Evolutionary conservation across 2,113 vertebrate species (phyloP), one percentile per base, ranked within the genome.

Genomic region (Eptesicus fuscus): DNA sequence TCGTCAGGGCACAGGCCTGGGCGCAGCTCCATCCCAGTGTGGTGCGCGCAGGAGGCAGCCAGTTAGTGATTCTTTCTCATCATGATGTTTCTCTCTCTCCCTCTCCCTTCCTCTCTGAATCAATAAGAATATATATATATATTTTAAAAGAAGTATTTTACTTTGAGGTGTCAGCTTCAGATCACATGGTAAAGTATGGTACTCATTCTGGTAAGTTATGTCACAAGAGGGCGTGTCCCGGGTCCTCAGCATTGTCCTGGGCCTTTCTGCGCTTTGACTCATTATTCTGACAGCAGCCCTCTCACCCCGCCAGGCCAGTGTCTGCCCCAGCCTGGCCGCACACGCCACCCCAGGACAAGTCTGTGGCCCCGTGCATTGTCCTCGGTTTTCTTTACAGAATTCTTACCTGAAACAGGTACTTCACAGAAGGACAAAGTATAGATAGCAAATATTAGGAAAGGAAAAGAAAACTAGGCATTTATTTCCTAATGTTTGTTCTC

Each of bases 401-500:
- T 83, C 2, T 59, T 40, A 63, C 70, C 35, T 78, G 23, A 79
- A 30, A 53, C 37, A 70, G 44, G 16, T 20, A 35, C 12, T 23
- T 83, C 8, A 84, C 30, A 65, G 70, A 90, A 53, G 88, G 53
- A 53, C 71, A 79, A 13, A 30, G 14, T 77, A 7, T 73, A 78
- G 18, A 40, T 51, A 85, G 16, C 37, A 91, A 84, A 23, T 79
- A 11, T 78, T 23, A 96, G 28, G 18, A 84, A 87, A 40, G n/a
- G 88, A 22, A 91, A 85, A 32, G 16, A 70, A 86, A 94, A 84
- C 40, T 12, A 35, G 76, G 87, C 89, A 20, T 56, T 59, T n/a
- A 35, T 87, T 94, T 47, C 80, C 79, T 91, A 61, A 73, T 78
- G 76, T 94, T 94, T 93, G 44, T 94, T 87, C 69, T 67, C 23